Base-by-base conservation (phyloP, 2,888 invertebrate species). In the Gandaritis pyraliata region DNA sequence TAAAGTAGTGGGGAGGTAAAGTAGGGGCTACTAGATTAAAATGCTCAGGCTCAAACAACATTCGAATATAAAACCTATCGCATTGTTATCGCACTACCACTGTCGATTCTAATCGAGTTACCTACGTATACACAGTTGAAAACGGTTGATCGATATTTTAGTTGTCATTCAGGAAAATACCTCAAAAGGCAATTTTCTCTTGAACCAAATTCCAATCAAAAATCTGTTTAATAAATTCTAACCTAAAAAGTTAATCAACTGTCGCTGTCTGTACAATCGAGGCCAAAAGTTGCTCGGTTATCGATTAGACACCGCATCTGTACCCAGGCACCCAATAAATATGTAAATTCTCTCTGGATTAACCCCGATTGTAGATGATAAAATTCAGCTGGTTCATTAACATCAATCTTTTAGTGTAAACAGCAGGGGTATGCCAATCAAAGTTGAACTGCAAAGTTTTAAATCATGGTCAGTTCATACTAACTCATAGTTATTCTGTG, bases 311-410 rank as follows among this genome's bases (percentile, higher is more conserved):
- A 79, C 73, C 81, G 78, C 82, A 80, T 81, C 85, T 79, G 82
- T 78, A 76, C 77, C 69, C 72, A 70, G 68, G 69, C 78, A 78
- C 76, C 85, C 85, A 88, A 88, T 88, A 87, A 88, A 87, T 87
- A 88, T 88, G 87, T 82, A 86, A 88, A 88, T 88, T 81, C 72
- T 63, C 70, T 65, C 73, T 71, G 78, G 83, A 85, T 85, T 80
- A 79, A 80, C 73, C 76, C 76, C 70, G 63, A 68, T 68, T 63
- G 43, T 45, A 61, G 68, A 33, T 49, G 50, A 53, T 47, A 61
- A 39, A 43, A 64, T 58, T 46, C 59, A 56, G 59, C 62, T 58
- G 53, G 53, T 54, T 53, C 43, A 43, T 16, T 43, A 16, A 1
- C 8, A 16, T 43, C 41, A 41, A 41, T 57, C 29, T 49, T 62